Conservation (phyloP, 2,888 invertebrate genomes). For the Tipula vernalis region DNA sequence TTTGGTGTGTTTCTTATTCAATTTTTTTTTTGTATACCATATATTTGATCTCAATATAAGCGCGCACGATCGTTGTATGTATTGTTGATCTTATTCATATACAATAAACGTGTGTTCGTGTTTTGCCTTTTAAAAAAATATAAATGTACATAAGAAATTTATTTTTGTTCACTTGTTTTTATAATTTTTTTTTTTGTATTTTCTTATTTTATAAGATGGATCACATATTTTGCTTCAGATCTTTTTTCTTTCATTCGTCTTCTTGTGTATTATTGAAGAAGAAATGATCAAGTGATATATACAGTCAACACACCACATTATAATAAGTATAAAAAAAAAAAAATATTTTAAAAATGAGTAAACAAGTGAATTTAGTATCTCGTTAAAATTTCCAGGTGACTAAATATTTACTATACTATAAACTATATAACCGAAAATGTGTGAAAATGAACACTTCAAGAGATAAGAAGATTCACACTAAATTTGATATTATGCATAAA, state of each 20-base stretch:
- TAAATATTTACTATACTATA: not conserved
- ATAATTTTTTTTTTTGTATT: not conserved
- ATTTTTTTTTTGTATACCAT: not conserved
- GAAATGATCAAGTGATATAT: not conserved
- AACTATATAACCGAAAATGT: not conserved
- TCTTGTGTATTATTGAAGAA: not conserved
- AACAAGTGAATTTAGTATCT: slow-evolving; percentile 4
- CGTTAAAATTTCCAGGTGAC: slow-evolving; percentile 4
- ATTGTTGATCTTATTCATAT: not conserved
- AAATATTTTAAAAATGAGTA: not conserved
- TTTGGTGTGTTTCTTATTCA: not conserved
- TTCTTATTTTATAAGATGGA: not conserved
- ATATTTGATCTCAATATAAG: not conserved
- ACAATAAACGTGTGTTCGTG: not conserved
- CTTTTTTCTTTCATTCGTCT: not conserved
- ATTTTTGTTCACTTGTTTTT: slow-evolving; percentile 4
- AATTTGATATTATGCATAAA: not conserved
- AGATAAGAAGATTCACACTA: not conserved
- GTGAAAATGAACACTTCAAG: not conserved
- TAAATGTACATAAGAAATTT: not conserved
- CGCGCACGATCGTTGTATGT: not conserved
- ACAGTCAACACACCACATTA: not conserved
- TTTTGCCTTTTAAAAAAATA: not conserved
- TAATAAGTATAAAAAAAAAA: not conserved
- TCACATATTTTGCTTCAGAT: not conserved